Evolutionary conservation across 2,113 vertebrate genomes (phyloP), one percentile per base, ranked within the genome.

Genomic region (Anolis sagrei): DNA sequence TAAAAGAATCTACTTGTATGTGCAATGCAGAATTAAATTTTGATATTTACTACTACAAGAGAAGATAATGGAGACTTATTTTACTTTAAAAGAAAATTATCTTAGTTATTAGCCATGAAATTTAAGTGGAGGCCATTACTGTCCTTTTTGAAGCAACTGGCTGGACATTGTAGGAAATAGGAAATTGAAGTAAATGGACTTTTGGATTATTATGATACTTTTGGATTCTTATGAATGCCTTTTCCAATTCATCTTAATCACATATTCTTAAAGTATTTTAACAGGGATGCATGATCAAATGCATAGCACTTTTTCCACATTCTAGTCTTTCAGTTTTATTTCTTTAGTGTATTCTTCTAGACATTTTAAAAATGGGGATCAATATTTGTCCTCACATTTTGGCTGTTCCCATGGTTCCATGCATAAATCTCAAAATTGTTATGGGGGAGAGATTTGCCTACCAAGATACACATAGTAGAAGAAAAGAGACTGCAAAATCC

Each of bases 401-500:
- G 39, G 5, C 39, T 44, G 39, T 44, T 44, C 5, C 39, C 39
- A 44, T 4, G 39, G 39, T 44, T 44, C 5, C 5, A 5, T 44
- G 39, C 39, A 44, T 44, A 44, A 2, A 44, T 44, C 39, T 44
- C 39, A 44, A 44, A 44, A 44, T 44, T 5, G 5, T 44, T 4
- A 44, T 44, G 39, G 39, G 39, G 5, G 39, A 44, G 39, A 44
- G 73, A 78, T 75, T 82, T 62, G 1, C 85, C 73, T 76, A 39
- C 72, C 89, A 78, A 54, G 79, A 39, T 58, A 62, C 64, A 86
- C 84, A 66, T 77, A 32, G 51, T 80, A 7, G 14, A 6, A 73
- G 89, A 83, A 84, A 49, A 8, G 61, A 9, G 36, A 14, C 68
- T 89, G 66, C 84, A 91, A 83, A 92, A 88, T 48, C 18, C 85